Evolutionary conservation across 1,140 invertebrate species (phyloP), one percentile per base, ranked within the genome.

Genomic region (Hesperophylax magnus): DNA sequence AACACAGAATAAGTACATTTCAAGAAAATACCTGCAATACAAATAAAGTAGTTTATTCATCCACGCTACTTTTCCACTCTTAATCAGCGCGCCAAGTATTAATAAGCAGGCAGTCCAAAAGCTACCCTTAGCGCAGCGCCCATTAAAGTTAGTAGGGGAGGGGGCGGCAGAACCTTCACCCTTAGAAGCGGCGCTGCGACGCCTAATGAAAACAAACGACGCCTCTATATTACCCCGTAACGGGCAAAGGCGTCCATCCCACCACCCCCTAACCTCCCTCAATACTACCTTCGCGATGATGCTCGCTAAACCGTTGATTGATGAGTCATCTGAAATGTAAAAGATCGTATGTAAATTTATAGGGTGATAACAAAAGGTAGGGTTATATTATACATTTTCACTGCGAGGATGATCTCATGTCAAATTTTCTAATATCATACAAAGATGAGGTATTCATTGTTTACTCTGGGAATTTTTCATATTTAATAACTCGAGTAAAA

Each of bases 151-250:
- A 56, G 52, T 75, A 56, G 2, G 53, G 34, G 24, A 15, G 69
- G 69, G 11, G 47, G 71, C 24, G 71, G 18, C 15, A 56, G 31
- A n/a, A 18, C 6, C 69, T 52, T 34, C 22, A 27, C 75, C 27
- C 58, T 31, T 14, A 31, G 69, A 47, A 20, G 52, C 72, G 24
- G 75, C 72, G 20, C 79, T 39, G 54, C 52, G 74, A 20, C 76
- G 82, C 60, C 69, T 83, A 83, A 83, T 83, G 82, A 76, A 83
- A 81, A 83, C 77, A 81, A 83, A 83, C 79, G 82, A 81, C 71
- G 77, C 71, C 78, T 58, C 69, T 79, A 83, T 83, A 83, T 83
- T 83, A 81, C 53, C 61, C 67, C 67, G 65, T 22, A 61, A 56
- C 56, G 75, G 47, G 39, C 39, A 47, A 47, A 47, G 39, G n/a